A percentile compares a stretch with the other conserved stretches of the same genome.
Conservation (phyloP, 2,888 invertebrate genomes). For the Lithophane semibrunnea region DNA sequence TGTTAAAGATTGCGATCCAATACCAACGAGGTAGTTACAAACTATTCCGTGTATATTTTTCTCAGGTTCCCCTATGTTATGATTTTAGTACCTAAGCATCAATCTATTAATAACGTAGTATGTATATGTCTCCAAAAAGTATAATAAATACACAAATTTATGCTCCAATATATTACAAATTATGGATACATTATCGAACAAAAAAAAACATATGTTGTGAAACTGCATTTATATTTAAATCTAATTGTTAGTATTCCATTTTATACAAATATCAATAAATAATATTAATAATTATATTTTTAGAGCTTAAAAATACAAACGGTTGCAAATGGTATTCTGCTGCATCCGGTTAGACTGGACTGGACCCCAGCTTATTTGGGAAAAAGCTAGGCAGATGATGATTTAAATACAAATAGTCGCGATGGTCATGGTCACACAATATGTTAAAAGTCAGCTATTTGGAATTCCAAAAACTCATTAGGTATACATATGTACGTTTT, state of each 20-base stretch:
- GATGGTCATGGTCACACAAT: no score
- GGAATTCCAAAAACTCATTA: no score
- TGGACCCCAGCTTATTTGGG: no score
- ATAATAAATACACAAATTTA: neutral
- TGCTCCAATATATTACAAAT: no score
- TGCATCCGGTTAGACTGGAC: no score
- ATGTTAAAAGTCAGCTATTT: neutral
- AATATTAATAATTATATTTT: neutral
- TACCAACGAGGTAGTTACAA: no score
- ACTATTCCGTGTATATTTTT: neutral
- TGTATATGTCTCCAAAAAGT: neutral
- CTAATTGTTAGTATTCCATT: neutral
- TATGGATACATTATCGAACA: no score
- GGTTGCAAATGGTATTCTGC: no score
- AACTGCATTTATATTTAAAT: slow-evolving; percentile 12
- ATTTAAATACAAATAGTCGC: no score
- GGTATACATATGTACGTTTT: neutral
- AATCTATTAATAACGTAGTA: neutral
- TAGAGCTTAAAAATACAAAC: neutral
- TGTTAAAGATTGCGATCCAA: no score
- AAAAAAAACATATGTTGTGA: neutral
- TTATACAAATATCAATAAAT: neutral
- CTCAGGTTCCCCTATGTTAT: neutral
- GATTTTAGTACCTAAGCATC: neutral
- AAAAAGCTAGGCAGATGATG: no score